Evolutionary conservation across 2,113 vertebrate genomes (phyloP).

Genomic region (Cryptotis parvus): DNA sequence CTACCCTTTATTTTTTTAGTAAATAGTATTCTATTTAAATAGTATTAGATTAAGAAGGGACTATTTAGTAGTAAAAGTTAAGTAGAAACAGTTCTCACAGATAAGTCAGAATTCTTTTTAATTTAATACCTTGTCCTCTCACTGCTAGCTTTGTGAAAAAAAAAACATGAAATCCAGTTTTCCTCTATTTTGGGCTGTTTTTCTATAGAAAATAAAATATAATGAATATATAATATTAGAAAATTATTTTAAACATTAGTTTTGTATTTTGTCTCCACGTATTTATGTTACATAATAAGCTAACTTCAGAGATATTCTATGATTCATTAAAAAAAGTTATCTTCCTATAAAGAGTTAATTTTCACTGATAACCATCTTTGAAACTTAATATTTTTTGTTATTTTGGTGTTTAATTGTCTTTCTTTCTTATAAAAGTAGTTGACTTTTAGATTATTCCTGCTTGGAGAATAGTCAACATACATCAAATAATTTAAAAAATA

Average conservation of each 20-base stretch:
- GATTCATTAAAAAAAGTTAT: too few relatives aligned
- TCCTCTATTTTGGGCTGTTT: neutral
- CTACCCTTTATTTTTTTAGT: neutral
- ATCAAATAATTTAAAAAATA: constrained; percentile 75
- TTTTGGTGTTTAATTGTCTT: neutral
- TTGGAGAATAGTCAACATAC: constrained; percentile 74
- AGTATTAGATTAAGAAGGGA: neutral
- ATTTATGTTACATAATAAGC: too few relatives aligned
- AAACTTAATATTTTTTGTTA: neutral
- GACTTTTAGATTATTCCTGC: constrained; percentile 35
- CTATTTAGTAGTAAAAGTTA: neutral
- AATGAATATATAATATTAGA: neutral
- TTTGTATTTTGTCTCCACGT: neutral
- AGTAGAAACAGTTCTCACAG: neutral
- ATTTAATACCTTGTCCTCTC: neutral
- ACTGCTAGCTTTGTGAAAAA: neutral
- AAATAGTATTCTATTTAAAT: neutral
- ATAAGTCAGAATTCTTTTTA: neutral
- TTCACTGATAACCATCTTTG: neutral
- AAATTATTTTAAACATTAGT: neutral
- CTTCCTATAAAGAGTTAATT: neutral
- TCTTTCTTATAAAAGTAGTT: constrained; percentile 51
- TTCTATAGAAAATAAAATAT: neutral
- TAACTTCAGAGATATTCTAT: too few relatives aligned
- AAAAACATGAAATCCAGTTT: neutral